A percentile compares a stretch with the other conserved stretches of the same genome.
Conservation (phyloP, 2,113 vertebrate species). For the Cromileptes altivelis region DNA sequence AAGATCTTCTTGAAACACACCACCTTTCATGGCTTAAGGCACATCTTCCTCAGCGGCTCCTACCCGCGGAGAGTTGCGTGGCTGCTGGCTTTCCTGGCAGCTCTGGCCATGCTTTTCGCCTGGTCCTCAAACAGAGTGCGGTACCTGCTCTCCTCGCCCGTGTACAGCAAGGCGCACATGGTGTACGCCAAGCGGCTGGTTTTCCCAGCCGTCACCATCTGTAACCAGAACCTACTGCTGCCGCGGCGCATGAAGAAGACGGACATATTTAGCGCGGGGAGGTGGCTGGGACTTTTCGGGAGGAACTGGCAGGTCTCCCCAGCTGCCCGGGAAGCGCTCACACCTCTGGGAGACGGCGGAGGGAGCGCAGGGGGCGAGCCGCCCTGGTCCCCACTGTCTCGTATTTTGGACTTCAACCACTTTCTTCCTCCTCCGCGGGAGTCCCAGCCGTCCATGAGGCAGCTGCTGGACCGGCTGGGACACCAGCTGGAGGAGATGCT, state of each 20-base stretch:
- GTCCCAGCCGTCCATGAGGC: conserved; percentile 83
- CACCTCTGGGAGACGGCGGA: conserved; percentile 50
- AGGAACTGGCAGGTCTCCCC: conserved; percentile 83
- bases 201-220: conserved; percentile 89
- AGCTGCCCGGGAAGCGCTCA: conserved; percentile 80
- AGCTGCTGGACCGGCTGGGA: conserved; percentile 86
- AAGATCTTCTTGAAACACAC: conserved; percentile 84
- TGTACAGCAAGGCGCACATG: conserved; percentile 88
- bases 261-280: conserved; percentile 87
- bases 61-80: conserved; percentile 86
- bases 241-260: conserved; percentile 87
- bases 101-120: conserved; percentile 84
- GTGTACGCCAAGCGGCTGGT: conserved; percentile 86
- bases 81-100: conserved; percentile 84
- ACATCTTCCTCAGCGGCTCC: conserved; percentile 85
- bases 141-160: conserved; percentile 87
- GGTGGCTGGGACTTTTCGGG: conserved; percentile 87
- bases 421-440: conserved; percentile 87
- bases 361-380: conserved; percentile 61
- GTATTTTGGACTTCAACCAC: conserved; percentile 88
- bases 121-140: conserved; percentile 88
- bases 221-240: conserved; percentile 87
- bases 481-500: conserved; percentile 91
- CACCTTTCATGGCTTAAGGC: conserved; percentile 85
- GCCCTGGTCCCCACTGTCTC: conserved; percentile 84